Evolutionary conservation across 2,888 invertebrate genomes (phyloP).

Genomic region (Orthonevra nobilis): DNA sequence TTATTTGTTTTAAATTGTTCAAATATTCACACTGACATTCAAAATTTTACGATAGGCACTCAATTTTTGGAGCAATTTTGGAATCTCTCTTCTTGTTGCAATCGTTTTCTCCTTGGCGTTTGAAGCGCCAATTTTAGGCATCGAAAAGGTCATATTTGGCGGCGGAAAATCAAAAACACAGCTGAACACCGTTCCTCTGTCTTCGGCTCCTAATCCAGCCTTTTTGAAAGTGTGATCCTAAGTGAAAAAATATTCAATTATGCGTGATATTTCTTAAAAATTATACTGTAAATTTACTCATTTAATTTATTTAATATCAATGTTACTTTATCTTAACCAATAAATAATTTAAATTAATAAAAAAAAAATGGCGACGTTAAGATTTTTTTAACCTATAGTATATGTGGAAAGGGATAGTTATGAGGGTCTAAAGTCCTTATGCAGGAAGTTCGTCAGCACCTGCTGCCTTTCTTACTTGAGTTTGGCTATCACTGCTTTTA

Average conservation of each 20-base stretch:
- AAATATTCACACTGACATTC: not conserved
- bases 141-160: conserved; percentile 56
- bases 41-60: conserved; percentile 54
- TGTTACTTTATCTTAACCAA: not conserved
- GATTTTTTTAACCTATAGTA: no score
- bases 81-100: no score
- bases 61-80: conserved; percentile 47
- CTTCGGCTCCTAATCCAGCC: not conserved
- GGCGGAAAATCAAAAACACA: not conserved
- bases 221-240: no score
- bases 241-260: no score
- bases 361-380: no score
- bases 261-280: no score
- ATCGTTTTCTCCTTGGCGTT: conserved; percentile 39
- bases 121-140: conserved; percentile 63
- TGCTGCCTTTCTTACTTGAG: no score
- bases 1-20: not conserved
- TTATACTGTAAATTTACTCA: not conserved
- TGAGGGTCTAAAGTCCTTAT: no score
- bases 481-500: no score
- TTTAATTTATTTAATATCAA: not conserved
- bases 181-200: not conserved
- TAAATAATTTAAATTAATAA: not conserved
- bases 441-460: no score
- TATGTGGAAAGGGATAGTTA: no score